Base-by-base conservation (phyloP, 2,113 vertebrate genomes). In the Pampusana beccarii region DNA sequence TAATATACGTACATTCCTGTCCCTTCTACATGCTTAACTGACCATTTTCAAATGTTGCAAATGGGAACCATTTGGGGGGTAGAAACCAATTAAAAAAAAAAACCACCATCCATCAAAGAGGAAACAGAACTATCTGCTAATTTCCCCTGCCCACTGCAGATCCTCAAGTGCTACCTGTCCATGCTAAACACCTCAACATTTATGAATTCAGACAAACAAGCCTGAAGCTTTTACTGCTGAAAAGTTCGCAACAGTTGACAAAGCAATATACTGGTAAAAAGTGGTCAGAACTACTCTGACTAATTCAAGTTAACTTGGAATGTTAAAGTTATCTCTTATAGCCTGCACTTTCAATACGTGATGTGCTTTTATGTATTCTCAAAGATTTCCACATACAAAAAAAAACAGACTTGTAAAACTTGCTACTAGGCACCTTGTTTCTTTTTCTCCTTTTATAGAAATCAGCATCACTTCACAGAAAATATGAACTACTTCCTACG, bases 311-410 rank as follows among this genome's bases (percentile, higher is more conserved):
- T 72, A 75, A 21, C 21, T 78, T 38, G 4, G 42, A 69, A 70
- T 24, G 13, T 36, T 83, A 5, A 40, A 91, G 40, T 70, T 51
- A 61, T 2, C 83, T 19, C 26, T 86, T 48, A 86, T 16, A 81
- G 12, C 2, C n/a, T 48, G 38, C 4, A n/a, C 2, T 2, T 33
- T 64, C 79, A 69, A 61, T 5, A 18, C 1, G 0, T 19, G 9
- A 48, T 1, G 2, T 23, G n/a, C 16, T 92, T 86, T 62, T 53
- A 69, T 7, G 2, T 40, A 62, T 74, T 84, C n/a, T 90, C 64
- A 25, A 21, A 44, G 51, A 51, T 62, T 84, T 74, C 28, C 44
- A 50, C 8, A 36, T 14, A 48, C 13, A 65, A 53, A 64, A 54
- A 16, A 1, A 0, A 7, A 5, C 13, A 62, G 8, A 21, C 20